A percentile compares a stretch with the other conserved stretches of the same genome.
phyloP scores from a whole-genome alignment of 2,797 vertebrate species.

The Otolemur crassicaudatus region DNA sequence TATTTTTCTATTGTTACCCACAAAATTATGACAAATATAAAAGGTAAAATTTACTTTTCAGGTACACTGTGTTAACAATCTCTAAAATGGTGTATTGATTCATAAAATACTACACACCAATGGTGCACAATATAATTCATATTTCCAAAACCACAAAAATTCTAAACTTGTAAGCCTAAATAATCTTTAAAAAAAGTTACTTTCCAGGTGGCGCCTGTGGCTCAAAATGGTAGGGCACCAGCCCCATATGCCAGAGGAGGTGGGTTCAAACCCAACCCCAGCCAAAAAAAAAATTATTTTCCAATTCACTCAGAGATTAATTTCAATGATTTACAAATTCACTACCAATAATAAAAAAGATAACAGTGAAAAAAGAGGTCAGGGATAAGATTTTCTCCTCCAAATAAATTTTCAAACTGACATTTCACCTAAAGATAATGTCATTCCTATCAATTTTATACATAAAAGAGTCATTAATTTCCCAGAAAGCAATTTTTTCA shows the following conservation, averaged over 20 bases:
- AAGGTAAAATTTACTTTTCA: conserved; percentile 53
- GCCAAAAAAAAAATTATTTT: conserved; percentile 18
- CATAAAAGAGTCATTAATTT: conserved; percentile 78
- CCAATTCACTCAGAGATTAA: neutral
- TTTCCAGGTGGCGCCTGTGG: too few species aligned
- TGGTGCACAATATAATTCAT: neutral
- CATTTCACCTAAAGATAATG: conserved; percentile 70
- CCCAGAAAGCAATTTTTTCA: conserved; percentile 82
- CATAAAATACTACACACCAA: conserved; percentile 8
- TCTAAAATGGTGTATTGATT: conserved; percentile 22
- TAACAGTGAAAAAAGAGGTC: neutral
- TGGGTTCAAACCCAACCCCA: too few species aligned
- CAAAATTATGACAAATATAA: conserved; percentile 38
- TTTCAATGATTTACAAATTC: neutral
- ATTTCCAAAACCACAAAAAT: conserved; percentile 27
- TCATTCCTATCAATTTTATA: conserved; percentile 74
- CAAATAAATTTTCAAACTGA: conserved; percentile 74
- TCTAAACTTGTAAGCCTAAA: neutral
- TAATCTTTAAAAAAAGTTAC: neutral
- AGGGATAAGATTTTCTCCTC: conserved; percentile 48
- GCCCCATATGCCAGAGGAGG: too few species aligned
- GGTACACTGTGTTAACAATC: neutral
- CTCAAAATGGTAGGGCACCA: too few species aligned
- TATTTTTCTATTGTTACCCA: conserved; percentile 7
- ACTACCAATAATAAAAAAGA: neutral